Conservation (phyloP, 1,140 invertebrate species). For the Cotesia vestalis region DNA sequence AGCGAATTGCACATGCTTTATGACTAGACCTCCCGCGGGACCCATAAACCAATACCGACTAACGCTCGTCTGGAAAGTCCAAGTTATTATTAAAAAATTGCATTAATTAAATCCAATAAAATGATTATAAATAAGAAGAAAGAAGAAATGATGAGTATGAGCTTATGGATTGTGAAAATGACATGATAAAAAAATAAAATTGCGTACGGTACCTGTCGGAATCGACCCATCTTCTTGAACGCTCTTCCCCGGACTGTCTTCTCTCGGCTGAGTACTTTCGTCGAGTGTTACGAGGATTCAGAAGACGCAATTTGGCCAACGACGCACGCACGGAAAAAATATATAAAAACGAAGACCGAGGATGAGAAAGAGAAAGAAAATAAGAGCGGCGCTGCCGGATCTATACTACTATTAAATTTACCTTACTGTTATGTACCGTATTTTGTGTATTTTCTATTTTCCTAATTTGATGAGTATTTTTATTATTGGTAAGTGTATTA, state of each 20-base stretch:
- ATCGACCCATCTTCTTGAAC: slow-evolving; percentile 13
- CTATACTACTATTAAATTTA: not conserved
- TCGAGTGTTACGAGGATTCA: slow-evolving; percentile 11
- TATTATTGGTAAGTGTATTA: too few species aligned
- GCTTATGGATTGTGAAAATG: not conserved
- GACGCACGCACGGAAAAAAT: slow-evolving; percentile 16
- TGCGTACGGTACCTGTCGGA: slow-evolving; percentile 10
- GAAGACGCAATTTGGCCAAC: slow-evolving; percentile 22
- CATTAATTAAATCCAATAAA: too few species aligned
- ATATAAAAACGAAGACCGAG: slow-evolving; percentile 4
- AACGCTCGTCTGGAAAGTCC: not conserved
- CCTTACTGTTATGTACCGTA: too few species aligned
- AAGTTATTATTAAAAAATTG: not conserved
- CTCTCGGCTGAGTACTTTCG: not conserved
- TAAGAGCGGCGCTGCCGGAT: slow-evolving; percentile 11
- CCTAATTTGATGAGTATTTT: too few species aligned
- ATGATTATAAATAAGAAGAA: too few species aligned
- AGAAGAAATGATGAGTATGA: not conserved
- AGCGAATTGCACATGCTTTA: slow-evolving; percentile 16
- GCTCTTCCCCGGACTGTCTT: slow-evolving; percentile 10
- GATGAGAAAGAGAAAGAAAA: slow-evolving; percentile 8
- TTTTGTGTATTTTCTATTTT: too few species aligned
- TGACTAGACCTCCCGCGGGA: slow-evolving; percentile 12
- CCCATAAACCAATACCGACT: slow-evolving; percentile 6
- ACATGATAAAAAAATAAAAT: not conserved